Percentiles rank a stretch among this genome's conserved stretches.
Evolutionary conservation across 2,888 invertebrate genomes (phyloP).

Genomic region (Psylliodes chrysocephalus): DNA sequence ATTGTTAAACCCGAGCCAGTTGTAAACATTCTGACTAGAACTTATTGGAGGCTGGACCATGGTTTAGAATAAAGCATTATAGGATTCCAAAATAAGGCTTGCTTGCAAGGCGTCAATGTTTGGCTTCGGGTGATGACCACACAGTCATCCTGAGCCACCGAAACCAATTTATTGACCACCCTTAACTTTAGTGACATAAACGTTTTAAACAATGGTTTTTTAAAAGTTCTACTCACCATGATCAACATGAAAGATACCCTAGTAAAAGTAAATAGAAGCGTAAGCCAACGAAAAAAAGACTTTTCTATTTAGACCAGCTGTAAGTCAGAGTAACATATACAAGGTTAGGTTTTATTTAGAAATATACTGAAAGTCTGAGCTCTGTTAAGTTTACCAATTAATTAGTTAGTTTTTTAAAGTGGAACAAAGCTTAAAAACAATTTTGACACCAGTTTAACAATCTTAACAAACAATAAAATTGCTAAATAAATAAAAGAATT

Average conservation of each 20-base stretch:
- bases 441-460: not conserved
- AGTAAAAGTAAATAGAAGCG: too few relatives aligned
- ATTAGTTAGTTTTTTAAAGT: conserved; percentile 44
- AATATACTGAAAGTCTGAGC: conserved; percentile 51
- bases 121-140: conserved; percentile 60
- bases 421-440: conserved; percentile 9
- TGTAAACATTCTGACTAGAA: conserved; percentile 46
- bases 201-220: conserved; percentile 57
- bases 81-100: not conserved
- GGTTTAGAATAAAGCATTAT: conserved; percentile 50
- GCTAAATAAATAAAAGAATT: not conserved
- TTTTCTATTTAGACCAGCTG: not conserved
- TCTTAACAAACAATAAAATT: not conserved
- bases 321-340: conserved; percentile 24
- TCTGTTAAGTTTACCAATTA: conserved; percentile 49
- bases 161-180: conserved; percentile 55
- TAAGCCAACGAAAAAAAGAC: not conserved
- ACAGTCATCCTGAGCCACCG: conserved; percentile 61
- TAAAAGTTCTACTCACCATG: conserved; percentile 45
- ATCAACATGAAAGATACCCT: conserved; percentile 5
- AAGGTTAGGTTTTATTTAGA: conserved; percentile 32
- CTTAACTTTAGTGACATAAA: conserved; percentile 35
- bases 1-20: conserved; percentile 38
- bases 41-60: conserved; percentile 61
- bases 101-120: conserved; percentile 47